These are phyloP conservation scores for Vicugna pacos DNA, from an alignment of 2,113 vertebrate species.

Conservation along the genomic window DNA sequence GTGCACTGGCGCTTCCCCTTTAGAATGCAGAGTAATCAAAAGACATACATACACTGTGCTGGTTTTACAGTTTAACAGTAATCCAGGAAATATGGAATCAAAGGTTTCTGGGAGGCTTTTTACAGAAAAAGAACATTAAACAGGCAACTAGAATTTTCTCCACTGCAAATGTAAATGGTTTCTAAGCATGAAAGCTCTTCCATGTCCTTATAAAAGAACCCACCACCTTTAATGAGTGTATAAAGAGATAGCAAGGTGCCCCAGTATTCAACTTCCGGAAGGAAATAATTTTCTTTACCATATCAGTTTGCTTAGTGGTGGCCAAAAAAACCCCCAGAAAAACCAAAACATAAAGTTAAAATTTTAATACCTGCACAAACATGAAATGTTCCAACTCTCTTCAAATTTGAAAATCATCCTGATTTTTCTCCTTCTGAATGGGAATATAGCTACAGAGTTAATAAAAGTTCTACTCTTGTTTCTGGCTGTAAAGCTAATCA, in stretches of 20 bases:
- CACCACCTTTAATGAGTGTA: neutral
- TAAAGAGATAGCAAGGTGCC: neutral
- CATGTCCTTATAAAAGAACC: neutral
- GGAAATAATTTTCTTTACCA: conserved; percentile 56
- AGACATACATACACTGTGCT: neutral
- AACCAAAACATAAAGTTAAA: neutral
- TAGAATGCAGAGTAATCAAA: conserved; percentile 16
- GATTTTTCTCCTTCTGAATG: conserved; percentile 53
- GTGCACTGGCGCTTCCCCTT: neutral
- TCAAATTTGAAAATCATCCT: conserved; percentile 30
- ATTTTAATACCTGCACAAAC: conserved; percentile 17
- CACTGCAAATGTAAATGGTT: conserved; percentile 26
- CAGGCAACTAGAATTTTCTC: neutral
- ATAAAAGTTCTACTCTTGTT: conserved; percentile 32
- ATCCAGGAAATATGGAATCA: neutral
- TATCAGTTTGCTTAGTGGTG: neutral
- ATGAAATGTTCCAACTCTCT: conserved; percentile 14
- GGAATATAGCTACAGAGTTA: neutral
- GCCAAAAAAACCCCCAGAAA: too few relatives aligned
- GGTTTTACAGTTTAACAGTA: conserved; percentile 36
- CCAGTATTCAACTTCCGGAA: neutral
- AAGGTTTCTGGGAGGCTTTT: conserved; percentile 45
- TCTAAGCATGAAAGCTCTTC: conserved; percentile 12
- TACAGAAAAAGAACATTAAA: conserved; percentile 46
- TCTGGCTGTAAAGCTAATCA: conserved; percentile 27